Conservation (phyloP, 1,140 invertebrate species). For the Drosophila pandora region DNA sequence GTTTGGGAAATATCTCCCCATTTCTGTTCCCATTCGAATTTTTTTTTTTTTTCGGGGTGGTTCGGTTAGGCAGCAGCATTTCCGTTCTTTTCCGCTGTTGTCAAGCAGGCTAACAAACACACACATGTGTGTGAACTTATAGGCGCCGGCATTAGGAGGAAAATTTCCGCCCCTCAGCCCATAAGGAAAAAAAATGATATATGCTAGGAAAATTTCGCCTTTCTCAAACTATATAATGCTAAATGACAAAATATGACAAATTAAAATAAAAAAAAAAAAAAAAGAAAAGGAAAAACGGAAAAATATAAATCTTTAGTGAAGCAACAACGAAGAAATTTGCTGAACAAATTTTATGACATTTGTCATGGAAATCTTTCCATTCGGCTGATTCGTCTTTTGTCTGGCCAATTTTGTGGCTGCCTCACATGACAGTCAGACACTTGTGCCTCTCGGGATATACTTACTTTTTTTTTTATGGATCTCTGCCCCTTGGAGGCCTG, state of each 20-base stretch:
- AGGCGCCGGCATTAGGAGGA: slow-evolving; percentile 69
- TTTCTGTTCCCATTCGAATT: slow-evolving; percentile 16
- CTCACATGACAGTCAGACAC: slow-evolving; percentile 27
- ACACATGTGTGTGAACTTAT: slow-evolving; percentile 43
- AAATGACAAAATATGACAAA: slow-evolving; percentile 79
- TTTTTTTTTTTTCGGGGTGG: slow-evolving; percentile 31
- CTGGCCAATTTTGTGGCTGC: slow-evolving; percentile 45
- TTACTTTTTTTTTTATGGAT: not conserved
- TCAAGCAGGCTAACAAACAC: slow-evolving; percentile 69
- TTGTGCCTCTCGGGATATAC: slow-evolving; percentile 1
- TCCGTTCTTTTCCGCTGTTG: slow-evolving; percentile 77
- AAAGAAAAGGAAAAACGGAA: slow-evolving; percentile 12
- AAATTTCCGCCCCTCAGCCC: slow-evolving; percentile 11
- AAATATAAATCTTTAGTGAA: slow-evolving; percentile 8
- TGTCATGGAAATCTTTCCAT: slow-evolving; percentile 44
- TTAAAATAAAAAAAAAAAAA: slow-evolving; percentile 54
- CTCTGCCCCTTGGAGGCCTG: not conserved
- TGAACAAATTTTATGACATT: slow-evolving; percentile 54
- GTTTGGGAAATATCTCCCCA: slow-evolving; percentile 36
- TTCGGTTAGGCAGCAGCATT: slow-evolving; percentile 71
- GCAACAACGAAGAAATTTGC: slow-evolving; percentile 7
- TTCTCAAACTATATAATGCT: slow-evolving; percentile 70
- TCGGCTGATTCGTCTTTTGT: slow-evolving; percentile 48
- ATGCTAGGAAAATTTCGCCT: slow-evolving; percentile 21
- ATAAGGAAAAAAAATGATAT: slow-evolving; percentile 34